Evolutionary conservation across 2,888 invertebrate genomes (phyloP).

Genomic region (Nemurella pictetii): DNA sequence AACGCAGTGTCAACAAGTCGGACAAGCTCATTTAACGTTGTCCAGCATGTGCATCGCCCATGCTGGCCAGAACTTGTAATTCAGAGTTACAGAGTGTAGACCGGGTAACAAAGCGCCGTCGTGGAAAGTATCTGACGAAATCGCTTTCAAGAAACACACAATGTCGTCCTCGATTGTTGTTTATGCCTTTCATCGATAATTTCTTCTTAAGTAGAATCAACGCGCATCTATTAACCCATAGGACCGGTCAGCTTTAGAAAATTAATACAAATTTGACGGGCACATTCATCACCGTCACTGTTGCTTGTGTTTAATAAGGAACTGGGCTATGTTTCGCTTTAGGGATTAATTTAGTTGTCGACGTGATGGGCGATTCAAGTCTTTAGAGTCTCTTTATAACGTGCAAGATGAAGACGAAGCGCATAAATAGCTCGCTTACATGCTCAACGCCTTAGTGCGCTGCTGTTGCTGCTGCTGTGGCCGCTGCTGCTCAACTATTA

Average conservation of each 20-base stretch:
- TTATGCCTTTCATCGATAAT: neutral
- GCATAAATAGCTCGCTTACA: neutral
- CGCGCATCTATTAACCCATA: neutral
- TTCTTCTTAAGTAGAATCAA: neutral
- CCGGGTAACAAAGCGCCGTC: neutral
- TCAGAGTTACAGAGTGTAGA: too few species aligned
- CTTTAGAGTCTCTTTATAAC: conserved; percentile 13
- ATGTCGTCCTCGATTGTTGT: neutral
- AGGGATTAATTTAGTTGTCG: conserved; percentile 17
- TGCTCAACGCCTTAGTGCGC: neutral
- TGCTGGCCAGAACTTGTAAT: too few species aligned
- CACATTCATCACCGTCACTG: conserved; percentile 18
- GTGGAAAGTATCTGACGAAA: neutral
- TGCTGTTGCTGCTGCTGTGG: neutral
- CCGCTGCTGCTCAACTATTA: neutral
- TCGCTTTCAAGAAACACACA: neutral
- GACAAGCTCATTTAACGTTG: too few species aligned
- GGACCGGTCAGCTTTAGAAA: neutral
- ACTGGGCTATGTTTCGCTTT: conserved; percentile 13
- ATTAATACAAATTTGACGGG: neutral
- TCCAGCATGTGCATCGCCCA: too few species aligned
- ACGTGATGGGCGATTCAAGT: neutral
- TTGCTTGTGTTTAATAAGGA: conserved; percentile 5
- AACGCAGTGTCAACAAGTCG: neutral
- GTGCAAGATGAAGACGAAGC: conserved; percentile 10